Base-by-base conservation (phyloP, 2,888 invertebrate species). In the Nematopogon swammerdamellus region DNA sequence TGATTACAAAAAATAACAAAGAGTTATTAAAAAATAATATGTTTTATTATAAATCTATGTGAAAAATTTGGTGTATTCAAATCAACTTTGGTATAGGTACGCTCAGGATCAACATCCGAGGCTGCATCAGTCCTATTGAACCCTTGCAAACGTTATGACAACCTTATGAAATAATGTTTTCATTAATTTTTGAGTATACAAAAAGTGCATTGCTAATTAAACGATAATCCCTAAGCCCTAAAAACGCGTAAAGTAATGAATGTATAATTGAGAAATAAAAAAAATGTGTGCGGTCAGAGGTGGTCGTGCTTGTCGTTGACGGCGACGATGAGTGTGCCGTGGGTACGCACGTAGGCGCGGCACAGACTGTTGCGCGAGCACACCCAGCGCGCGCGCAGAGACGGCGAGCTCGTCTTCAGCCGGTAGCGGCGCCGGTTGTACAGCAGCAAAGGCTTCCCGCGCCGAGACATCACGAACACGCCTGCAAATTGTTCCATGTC, bases 271-370 rank as follows among this genome's bases (percentile, higher is more conserved):
- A n/a, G n/a, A 25, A 25, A 25, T 25, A 25, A 25, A 25, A 25
- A 25, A 25, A 25, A 25, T 25, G 36, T 3, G 36, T 14, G 36
- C 36, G 14, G 36, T 36, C 36, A 36, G 14, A 14, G n/a, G 36
- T 36, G 36, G 36, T 36, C 36, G 36, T 36, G 36, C 3, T 36
- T 8, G 36, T 36, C 36, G 36, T 36, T 36, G 36, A 36, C 36
- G 14, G 36, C 36, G n/a, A 80, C 74, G 18, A 80, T 57, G 2
- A 56, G 58, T 54, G 74, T 77, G 18, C 75, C 75, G 4, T 60
- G 52, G 0, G 80, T 80, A 55, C 80, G 79, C 2, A 80, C 62
- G 18, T 79, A 59, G 2, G 77, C 80, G 1, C 67, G 67, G 57
- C 80, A 80, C 51, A 36, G 36, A 14, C 67, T 72, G 18, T 53